These are phyloP conservation scores for Setophaga coronata DNA, from an alignment of 2,113 vertebrate species.

Conservation along the genomic window DNA sequence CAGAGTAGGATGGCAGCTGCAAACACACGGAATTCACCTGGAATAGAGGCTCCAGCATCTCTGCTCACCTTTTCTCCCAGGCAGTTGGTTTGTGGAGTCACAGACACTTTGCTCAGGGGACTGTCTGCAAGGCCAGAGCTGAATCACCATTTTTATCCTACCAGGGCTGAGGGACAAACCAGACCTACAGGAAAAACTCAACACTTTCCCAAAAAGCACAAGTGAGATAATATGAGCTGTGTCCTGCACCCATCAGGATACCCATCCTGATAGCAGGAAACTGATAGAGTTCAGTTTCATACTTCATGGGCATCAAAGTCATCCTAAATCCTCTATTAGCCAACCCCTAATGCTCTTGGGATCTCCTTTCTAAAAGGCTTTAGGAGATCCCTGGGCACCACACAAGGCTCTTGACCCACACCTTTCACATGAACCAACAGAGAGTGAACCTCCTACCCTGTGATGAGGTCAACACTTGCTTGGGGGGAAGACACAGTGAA, in stretches of 20 bases:
- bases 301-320: not conserved
- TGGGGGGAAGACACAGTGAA: not conserved
- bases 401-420: not conserved
- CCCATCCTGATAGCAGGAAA: not conserved
- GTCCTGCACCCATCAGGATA: not conserved
- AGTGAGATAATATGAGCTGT: not conserved
- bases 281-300: not conserved
- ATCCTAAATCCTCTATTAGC: not conserved
- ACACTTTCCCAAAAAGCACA: not conserved
- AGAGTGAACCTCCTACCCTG: not conserved
- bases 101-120: not conserved
- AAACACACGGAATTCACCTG: fast-evolving
- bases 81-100: not conserved
- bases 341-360: not conserved
- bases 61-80: not conserved
- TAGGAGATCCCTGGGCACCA: not conserved
- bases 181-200: not conserved
- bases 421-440: not conserved
- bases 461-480: not conserved
- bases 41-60: not conserved
- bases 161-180: not conserved
- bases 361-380: not conserved
- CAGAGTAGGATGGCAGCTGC: not conserved
- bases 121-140: not conserved
- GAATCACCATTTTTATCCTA: not conserved